These are phyloP conservation scores for Euspilapteryx auroguttella DNA, from an alignment of 2,888 invertebrate species.

Conservation along the genomic window DNA sequence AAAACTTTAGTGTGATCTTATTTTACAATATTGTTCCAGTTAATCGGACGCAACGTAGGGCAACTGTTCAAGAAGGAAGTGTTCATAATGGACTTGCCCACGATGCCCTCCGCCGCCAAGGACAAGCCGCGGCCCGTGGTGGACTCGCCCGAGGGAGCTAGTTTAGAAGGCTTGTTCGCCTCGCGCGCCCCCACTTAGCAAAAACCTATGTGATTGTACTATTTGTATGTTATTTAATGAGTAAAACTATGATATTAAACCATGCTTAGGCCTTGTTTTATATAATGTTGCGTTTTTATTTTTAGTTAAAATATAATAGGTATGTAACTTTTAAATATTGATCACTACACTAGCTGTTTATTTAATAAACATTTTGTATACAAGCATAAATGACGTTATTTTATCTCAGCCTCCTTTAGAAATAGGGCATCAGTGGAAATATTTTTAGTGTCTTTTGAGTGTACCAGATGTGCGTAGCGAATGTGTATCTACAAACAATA, in stretches of 20 bases:
- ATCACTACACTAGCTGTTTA: no score
- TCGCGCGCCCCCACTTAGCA: slow-evolving; percentile 28
- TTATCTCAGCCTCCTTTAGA: no score
- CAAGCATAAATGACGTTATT: no score
- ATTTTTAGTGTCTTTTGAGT: no score
- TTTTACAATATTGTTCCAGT: slow-evolving; percentile 36
- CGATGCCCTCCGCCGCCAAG: slow-evolving; percentile 41
- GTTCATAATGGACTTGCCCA: slow-evolving; percentile 82
- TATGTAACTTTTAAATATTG: no score
- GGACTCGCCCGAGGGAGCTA: slow-evolving; percentile 30
- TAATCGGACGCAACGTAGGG: slow-evolving; percentile 83
- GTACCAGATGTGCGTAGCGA: no score
- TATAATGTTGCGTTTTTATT: not conserved
- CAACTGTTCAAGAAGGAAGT: slow-evolving; percentile 88
- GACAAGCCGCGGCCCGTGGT: slow-evolving; percentile 31
- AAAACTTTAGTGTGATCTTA: no score
- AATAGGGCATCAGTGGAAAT: no score
- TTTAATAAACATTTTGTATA: no score
- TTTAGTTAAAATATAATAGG: no score
- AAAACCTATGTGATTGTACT: slow-evolving; percentile 16
- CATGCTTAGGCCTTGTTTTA: no score
- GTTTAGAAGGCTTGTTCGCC: slow-evolving; percentile 32
- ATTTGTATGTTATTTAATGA: slow-evolving; percentile 34
- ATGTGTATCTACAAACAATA: no score
- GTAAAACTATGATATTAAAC: slow-evolving; percentile 3